phyloP scores from a whole-genome alignment of 2,888 invertebrate genomes.

The Sinodicranocentrus sp. region DNA sequence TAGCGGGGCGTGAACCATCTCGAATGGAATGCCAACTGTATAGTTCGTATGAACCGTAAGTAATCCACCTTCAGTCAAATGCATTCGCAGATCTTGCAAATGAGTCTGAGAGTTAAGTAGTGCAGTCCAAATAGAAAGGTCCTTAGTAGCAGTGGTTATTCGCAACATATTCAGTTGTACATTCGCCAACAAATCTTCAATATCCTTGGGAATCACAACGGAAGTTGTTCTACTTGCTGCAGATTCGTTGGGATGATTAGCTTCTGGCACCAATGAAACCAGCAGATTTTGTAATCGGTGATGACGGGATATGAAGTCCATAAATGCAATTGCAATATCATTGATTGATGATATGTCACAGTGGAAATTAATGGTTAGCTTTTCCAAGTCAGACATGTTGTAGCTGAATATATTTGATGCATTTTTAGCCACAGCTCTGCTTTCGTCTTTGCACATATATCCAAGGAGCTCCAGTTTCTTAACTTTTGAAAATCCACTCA shows the following conservation, averaged over 20 bases:
- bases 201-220: constrained; percentile 4
- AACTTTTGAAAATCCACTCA: constrained; percentile 62
- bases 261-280: constrained; percentile 53
- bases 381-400: constrained; percentile 56
- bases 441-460: constrained; percentile 65
- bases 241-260: constrained; percentile 45
- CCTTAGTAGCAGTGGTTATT: constrained; percentile 59
- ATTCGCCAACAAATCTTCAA: constrained; percentile 31
- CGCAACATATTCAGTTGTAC: constrained; percentile 56
- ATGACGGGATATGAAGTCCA: constrained; percentile 62
- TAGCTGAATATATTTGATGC: constrained; percentile 46
- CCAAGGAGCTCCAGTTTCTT: constrained; percentile 65
- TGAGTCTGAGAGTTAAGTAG: constrained; percentile 59
- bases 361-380: constrained; percentile 56
- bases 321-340: constrained; percentile 48
- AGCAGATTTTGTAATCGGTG: constrained; percentile 25
- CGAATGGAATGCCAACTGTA: constrained; percentile 50
- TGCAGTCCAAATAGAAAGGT: constrained; percentile 51
- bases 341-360: constrained; percentile 59
- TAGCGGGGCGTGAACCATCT: constrained; percentile 45
- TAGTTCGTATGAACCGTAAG: constrained; percentile 24
- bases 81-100: constrained; percentile 58
- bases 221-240: constrained; percentile 19
- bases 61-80: constrained; percentile 48
- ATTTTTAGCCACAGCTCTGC: constrained; percentile 53